Percentiles rank a stretch among this genome's conserved stretches.
Evolutionary conservation across 2,113 vertebrate species (phyloP).

Genomic region (Nansenia antarctica): DNA sequence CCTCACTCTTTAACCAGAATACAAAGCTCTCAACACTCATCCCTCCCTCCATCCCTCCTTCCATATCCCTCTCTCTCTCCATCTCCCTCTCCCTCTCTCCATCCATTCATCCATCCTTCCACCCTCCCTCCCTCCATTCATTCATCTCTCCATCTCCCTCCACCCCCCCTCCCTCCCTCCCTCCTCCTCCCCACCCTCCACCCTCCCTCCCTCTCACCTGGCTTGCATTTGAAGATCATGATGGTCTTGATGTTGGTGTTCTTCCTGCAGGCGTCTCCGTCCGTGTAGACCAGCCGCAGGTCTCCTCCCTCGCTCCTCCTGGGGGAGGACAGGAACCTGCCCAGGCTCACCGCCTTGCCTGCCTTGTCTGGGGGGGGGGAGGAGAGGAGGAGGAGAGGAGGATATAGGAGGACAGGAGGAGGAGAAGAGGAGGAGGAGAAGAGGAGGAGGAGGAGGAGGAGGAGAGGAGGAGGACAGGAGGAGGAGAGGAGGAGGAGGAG

Average conservation of each 20-base stretch:
- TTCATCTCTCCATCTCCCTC: not conserved
- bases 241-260: constrained; percentile 77
- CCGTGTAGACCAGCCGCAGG: constrained; percentile 83
- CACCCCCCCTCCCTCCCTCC: not conserved
- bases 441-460: too few species aligned
- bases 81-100: not conserved
- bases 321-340: constrained; percentile 84
- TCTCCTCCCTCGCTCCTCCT: constrained; percentile 78
- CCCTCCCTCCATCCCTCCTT: too few species aligned
- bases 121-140: too few species aligned
- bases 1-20: too few species aligned
- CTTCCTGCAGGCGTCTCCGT: constrained; percentile 79
- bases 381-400: too few species aligned
- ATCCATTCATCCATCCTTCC: too few species aligned
- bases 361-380: too few species aligned
- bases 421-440: too few species aligned
- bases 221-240: constrained; percentile 87
- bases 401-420: too few species aligned
- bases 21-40: not conserved
- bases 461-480: too few species aligned
- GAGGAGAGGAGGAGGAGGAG: too few species aligned
- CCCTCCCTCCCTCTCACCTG: constrained; percentile 70
- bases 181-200: not conserved
- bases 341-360: constrained; percentile 74
- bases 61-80: too few species aligned